A percentile compares a stretch with the other conserved stretches of the same genome.
phyloP scores from a whole-genome alignment of 2,797 vertebrate species.

The Malurus splendens region DNA sequence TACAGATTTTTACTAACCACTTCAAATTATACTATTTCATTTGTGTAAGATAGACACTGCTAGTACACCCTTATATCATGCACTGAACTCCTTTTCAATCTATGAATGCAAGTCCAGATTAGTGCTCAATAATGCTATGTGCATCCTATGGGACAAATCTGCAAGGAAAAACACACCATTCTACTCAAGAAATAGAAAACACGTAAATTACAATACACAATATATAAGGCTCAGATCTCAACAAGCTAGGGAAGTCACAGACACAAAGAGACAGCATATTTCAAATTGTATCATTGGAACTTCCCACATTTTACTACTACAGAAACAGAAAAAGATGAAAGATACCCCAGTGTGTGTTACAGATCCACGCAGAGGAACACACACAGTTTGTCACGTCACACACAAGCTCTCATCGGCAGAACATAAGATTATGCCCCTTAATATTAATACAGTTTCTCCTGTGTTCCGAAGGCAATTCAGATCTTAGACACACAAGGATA shows the following conservation, averaged over 20 bases:
- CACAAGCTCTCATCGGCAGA: background rate
- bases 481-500: background rate
- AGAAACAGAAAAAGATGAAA: conserved; percentile 6
- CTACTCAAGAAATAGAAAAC: background rate
- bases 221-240: background rate
- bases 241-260: background rate
- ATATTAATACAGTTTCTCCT: background rate
- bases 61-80: background rate
- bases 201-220: background rate
- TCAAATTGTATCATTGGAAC: conserved; percentile 37
- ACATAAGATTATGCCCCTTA: background rate
- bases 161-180: background rate
- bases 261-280: conserved; percentile 14
- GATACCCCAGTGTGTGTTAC: background rate
- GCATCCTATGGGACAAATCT: background rate
- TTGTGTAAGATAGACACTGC: background rate
- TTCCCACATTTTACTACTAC: conserved; percentile 8
- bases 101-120: conserved; percentile 10
- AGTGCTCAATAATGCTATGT: background rate
- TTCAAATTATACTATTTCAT: background rate
- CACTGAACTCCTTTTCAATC: background rate
- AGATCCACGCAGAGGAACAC: background rate
- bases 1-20: background rate
- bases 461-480: background rate
- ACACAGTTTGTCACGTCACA: background rate